Evolutionary conservation across 2,797 vertebrate genomes (phyloP).

Genomic region (Sebastes diaconus): DNA sequence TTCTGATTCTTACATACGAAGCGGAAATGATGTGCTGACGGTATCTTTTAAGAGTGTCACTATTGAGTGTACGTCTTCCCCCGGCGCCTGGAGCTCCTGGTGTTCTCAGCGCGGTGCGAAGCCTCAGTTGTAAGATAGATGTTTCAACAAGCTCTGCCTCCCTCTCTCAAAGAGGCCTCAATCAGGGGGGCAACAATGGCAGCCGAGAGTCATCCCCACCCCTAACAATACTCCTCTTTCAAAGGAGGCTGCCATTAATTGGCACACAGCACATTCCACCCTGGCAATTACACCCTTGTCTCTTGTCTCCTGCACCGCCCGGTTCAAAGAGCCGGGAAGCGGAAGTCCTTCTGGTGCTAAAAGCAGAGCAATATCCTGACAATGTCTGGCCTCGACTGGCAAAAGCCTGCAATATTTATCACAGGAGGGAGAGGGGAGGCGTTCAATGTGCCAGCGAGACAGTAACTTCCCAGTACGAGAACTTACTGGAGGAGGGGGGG

Average conservation of each 20-base stretch:
- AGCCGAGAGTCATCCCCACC: slow-evolving; percentile 65
- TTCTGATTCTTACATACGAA: too few species aligned
- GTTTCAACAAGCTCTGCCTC: slow-evolving; percentile 58
- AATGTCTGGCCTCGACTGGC: slow-evolving; percentile 67
- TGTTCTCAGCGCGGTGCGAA: slow-evolving; percentile 20
- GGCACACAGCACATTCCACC: slow-evolving; percentile 65
- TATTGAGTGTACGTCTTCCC: neutral
- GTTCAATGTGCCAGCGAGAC: slow-evolving; percentile 47
- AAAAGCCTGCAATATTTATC: slow-evolving; percentile 78
- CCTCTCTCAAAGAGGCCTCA: slow-evolving; percentile 62
- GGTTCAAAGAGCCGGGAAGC: slow-evolving; percentile 65
- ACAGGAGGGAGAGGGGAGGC: slow-evolving; percentile 57
- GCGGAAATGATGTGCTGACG: slow-evolving; percentile 3
- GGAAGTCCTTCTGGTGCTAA: slow-evolving; percentile 74
- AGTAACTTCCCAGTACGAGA: slow-evolving; percentile 50
- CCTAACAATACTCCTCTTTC: slow-evolving; percentile 61
- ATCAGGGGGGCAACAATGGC: slow-evolving; percentile 67
- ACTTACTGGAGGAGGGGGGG: slow-evolving; percentile 40
- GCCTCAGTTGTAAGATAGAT: slow-evolving; percentile 44
- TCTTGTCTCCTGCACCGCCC: slow-evolving; percentile 59
- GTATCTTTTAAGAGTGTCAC: slow-evolving; percentile 25
- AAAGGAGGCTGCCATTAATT: slow-evolving; percentile 71
- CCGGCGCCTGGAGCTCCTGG: slow-evolving; percentile 38
- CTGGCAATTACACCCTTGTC: slow-evolving; percentile 70
- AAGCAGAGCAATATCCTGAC: slow-evolving; percentile 80